phyloP scores from a whole-genome alignment of 64 coral and sea anemone species.

The Acropora yongei region DNA sequence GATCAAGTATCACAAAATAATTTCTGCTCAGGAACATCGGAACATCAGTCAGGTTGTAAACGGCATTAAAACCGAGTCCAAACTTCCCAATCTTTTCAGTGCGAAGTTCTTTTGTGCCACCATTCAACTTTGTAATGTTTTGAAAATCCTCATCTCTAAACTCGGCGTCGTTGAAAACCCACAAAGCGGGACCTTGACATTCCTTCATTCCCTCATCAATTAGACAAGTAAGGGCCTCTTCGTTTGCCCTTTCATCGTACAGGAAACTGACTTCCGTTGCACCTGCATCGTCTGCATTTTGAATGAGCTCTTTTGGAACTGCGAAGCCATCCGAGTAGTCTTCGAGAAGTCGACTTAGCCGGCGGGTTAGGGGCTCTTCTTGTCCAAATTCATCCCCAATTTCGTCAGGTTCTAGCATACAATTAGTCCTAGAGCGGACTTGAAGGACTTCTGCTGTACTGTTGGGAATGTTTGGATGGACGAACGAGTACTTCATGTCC shows the following conservation, averaged over 20 bases:
- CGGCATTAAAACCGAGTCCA: constrained; percentile 93
- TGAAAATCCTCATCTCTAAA: constrained; percentile 78
- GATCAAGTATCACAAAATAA: constrained; percentile 85
- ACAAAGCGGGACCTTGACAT: constrained; percentile 77
- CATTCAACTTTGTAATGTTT: constrained; percentile 84
- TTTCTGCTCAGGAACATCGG: constrained; percentile 89
- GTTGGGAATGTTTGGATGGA: constrained; percentile 83
- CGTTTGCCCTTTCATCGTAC: constrained; percentile 73
- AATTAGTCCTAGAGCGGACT: constrained; percentile 71
- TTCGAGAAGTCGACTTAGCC: constrained; percentile 76
- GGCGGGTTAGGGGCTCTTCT: constrained; percentile 74
- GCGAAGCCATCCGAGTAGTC: constrained; percentile 90
- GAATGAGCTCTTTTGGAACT: constrained; percentile 90
- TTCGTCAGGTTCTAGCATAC: constrained; percentile 84
- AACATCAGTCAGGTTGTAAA: constrained; percentile 92
- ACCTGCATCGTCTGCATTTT: constrained; percentile 95
- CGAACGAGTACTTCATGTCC: constrained; percentile 46
- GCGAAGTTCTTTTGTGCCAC: constrained; percentile 77
- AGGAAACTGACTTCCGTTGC: constrained; percentile 70
- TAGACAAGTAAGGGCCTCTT: constrained; percentile 51
- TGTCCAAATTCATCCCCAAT: constrained; percentile 93
- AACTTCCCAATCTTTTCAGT: constrained; percentile 87
- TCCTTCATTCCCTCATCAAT: constrained; percentile 70
- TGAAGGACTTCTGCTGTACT: constrained; percentile 68
- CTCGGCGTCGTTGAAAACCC: constrained; percentile 74